A percentile compares a stretch with the other conserved stretches of the same genome.
These are phyloP conservation scores for Corythoichthys haematopterus DNA, from an alignment of 2,113 vertebrate genomes.

Conservation along the genomic window DNA sequence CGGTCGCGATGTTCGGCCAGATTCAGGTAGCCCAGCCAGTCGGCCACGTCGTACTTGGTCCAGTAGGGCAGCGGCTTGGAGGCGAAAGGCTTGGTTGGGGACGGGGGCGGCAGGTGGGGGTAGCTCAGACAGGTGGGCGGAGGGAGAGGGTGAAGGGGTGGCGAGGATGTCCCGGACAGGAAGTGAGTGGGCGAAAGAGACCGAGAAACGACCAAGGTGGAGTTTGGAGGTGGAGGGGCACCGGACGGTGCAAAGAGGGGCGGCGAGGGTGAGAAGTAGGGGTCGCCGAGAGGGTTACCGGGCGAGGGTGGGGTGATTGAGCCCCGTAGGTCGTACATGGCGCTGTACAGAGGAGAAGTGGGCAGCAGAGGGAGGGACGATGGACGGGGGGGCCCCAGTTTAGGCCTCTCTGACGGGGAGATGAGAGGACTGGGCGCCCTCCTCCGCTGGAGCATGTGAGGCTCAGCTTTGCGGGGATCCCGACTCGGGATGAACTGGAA, in stretches of 20 bases:
- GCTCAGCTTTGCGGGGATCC: conserved; percentile 72
- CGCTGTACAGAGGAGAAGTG: conserved; percentile 74
- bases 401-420: conserved; percentile 80
- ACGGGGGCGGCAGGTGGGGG: conserved; percentile 78
- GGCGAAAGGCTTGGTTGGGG: conserved; percentile 86
- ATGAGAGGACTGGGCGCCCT: conserved; percentile 85
- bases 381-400: conserved; percentile 79
- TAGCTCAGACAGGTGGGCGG: conserved; percentile 77
- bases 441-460: conserved; percentile 72
- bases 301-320: conserved; percentile 73
- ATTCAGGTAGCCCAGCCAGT: conserved; percentile 89
- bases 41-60: conserved; percentile 93
- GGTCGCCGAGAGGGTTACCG: conserved; percentile 75
- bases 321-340: conserved; percentile 72
- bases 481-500: conserved; percentile 77
- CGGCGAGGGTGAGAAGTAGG: conserved; percentile 81
- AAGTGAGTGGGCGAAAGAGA: conserved; percentile 87
- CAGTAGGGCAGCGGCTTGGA: conserved; percentile 89
- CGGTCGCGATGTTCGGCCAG: conserved; percentile 85
- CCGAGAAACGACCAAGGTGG: conserved; percentile 75
- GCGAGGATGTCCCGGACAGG: conserved; percentile 74
- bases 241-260: conserved; percentile 79
- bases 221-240: conserved; percentile 75
- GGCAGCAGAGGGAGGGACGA: conserved; percentile 87
- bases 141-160: conserved; percentile 69